These are phyloP conservation scores for Connochaetes taurinus DNA, from an alignment of 2,113 vertebrate species.

Conservation along the genomic window DNA sequence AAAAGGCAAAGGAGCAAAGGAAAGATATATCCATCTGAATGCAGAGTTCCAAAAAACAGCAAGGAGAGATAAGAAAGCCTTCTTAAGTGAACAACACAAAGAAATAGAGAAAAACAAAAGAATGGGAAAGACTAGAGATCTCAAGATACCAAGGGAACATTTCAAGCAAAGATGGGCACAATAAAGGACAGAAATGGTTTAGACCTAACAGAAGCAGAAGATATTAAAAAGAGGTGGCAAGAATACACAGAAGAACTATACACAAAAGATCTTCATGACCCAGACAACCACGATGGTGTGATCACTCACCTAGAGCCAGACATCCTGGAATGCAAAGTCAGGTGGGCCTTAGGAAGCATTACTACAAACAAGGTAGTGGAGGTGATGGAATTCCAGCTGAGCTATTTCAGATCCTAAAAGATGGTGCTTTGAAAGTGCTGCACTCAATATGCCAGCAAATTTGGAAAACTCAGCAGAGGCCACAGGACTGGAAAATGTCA, in stretches of 20 bases:
- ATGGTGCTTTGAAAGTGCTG: neutral
- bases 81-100: neutral
- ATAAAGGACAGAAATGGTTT: neutral
- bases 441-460: neutral
- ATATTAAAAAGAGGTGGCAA: neutral
- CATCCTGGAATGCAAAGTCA: neutral
- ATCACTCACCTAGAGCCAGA: neutral
- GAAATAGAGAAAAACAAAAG: neutral
- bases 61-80: neutral
- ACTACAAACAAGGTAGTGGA: neutral
- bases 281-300: neutral
- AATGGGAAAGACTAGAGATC: neutral
- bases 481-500: neutral
- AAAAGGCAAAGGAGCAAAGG: neutral
- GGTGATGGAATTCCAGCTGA: neutral
- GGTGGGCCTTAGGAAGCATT: neutral
- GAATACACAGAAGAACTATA: neutral
- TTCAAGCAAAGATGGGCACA: neutral
- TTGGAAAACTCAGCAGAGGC: neutral
- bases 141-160: neutral
- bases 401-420: neutral
- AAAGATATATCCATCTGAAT: neutral
- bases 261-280: neutral
- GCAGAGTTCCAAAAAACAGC: neutral
- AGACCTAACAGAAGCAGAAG: neutral